Evolutionary conservation across 2,113 vertebrate species (phyloP).

Genomic region (Gymnogyps californianus): DNA sequence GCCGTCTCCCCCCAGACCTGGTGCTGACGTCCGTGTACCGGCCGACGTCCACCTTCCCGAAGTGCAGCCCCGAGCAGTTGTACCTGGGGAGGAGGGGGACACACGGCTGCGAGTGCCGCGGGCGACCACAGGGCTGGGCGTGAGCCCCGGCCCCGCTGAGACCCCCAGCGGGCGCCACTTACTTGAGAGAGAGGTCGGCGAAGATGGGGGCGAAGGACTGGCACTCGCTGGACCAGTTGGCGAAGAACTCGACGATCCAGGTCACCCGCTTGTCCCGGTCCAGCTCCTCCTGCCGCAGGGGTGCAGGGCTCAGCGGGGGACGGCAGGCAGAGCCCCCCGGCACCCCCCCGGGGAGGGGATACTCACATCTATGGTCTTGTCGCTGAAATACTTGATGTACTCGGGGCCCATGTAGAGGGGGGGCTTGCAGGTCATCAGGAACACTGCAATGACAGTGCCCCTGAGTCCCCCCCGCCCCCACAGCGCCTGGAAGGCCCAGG

Average conservation of each 20-base stretch:
- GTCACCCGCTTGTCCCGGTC: constrained; percentile 83
- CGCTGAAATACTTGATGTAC: constrained; percentile 94
- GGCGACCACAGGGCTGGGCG: fast-evolving
- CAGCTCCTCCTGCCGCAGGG: constrained; percentile 84
- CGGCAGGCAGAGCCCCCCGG: fast-evolving
- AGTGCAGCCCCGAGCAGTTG: constrained; percentile 86
- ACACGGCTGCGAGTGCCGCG: fast-evolving
- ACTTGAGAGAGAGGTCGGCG: constrained; percentile 92
- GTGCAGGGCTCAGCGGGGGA: fast-evolving
- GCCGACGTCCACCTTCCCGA: constrained; percentile 93
- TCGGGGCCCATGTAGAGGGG: constrained; percentile 95
- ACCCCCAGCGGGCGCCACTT: neutral
- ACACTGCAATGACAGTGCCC: constrained; percentile 71
- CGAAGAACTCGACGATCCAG: constrained; percentile 95
- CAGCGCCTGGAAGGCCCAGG: neutral
- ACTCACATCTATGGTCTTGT: constrained; percentile 94
- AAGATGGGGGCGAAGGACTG: constrained; percentile 93
- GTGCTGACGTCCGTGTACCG: constrained; percentile 87
- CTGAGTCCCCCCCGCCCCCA: neutral
- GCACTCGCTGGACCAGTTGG: constrained; percentile 95
- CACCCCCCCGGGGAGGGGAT: fast-evolving
- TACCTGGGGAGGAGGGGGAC: constrained; percentile 75
- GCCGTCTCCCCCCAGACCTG: constrained; percentile 61
- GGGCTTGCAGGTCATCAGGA: constrained; percentile 93
- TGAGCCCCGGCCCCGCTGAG: fast-evolving